phyloP scores from a whole-genome alignment of 2,113 vertebrate genomes.

The Bostrychus sinensis region DNA sequence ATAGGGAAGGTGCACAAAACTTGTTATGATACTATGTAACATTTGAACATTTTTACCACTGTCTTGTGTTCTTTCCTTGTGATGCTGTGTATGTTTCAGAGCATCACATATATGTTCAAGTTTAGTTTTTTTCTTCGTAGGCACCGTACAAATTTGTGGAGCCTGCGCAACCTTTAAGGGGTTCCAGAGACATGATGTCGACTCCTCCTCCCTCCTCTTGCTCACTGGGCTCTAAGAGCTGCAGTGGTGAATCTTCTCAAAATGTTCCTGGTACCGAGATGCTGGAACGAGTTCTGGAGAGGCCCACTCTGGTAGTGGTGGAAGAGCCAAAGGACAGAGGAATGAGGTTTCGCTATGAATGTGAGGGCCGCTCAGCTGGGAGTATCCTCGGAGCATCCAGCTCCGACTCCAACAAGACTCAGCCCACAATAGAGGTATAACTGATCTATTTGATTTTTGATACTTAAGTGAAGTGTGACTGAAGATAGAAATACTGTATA shows the following conservation, averaged over 20 bases:
- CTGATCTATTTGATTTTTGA: constrained; percentile 1
- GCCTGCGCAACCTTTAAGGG: not conserved
- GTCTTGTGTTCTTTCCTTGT: not conserved
- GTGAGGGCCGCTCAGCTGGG: constrained; percentile 90
- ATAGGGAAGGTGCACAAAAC: too few relatives aligned
- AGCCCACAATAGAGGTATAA: constrained; percentile 86
- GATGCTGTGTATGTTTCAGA: not conserved
- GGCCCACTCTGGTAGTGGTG: constrained; percentile 81
- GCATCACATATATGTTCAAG: not conserved
- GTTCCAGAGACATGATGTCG: constrained; percentile 42
- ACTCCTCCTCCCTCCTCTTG: constrained; percentile 33
- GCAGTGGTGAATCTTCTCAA: constrained; percentile 9
- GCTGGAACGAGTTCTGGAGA: constrained; percentile 75
- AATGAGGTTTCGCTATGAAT: constrained; percentile 94
- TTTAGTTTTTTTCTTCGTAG: constrained; percentile 18
- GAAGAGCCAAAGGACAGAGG: constrained; percentile 94
- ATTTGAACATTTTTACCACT: too few relatives aligned
- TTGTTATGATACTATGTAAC: too few relatives aligned
- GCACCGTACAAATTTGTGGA: constrained; percentile 24
- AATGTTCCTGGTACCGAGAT: constrained; percentile 30
- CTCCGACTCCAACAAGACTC: constrained; percentile 86
- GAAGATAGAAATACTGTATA: constrained; percentile 30
- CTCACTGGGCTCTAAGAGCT: constrained; percentile 8
- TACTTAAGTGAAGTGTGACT: constrained; percentile 22
- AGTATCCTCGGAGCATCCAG: constrained; percentile 90